phyloP scores from a whole-genome alignment of 2,888 invertebrate genomes.

The Melinopterus prodromus region DNA sequence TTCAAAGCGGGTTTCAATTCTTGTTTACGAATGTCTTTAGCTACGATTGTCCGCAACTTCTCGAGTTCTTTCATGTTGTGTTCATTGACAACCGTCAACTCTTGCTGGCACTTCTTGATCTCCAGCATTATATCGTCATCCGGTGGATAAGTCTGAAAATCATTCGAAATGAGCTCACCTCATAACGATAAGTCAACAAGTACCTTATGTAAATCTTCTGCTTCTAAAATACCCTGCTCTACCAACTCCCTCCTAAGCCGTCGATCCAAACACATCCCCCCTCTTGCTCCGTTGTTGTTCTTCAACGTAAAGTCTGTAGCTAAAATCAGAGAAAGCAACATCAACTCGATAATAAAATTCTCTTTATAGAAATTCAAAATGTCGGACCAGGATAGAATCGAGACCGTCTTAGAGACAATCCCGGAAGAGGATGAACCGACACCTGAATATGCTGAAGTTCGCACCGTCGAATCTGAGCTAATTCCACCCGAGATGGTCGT shows the following conservation, averaged over 20 bases:
- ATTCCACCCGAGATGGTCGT: no score
- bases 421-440: no score
- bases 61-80: conserved; percentile 69
- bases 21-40: conserved; percentile 55
- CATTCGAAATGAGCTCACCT: neutral
- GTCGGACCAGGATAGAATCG: neutral
- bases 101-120: conserved; percentile 87
- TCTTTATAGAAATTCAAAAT: neutral
- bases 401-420: no score
- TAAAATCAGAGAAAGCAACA: conserved; percentile 31
- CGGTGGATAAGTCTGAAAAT: conserved; percentile 59
- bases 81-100: conserved; percentile 77
- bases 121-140: conserved; percentile 90
- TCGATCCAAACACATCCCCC: conserved; percentile 81
- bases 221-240: conserved; percentile 84
- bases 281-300: conserved; percentile 46
- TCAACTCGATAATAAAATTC: neutral
- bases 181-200: conserved; percentile 45
- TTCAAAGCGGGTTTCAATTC: conserved; percentile 56
- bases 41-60: conserved; percentile 52
- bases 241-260: conserved; percentile 85
- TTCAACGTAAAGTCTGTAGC: conserved; percentile 56
- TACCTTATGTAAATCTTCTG: conserved; percentile 69
- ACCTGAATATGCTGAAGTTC: no score
- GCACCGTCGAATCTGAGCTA: no score